Conservation (phyloP, 1,140 invertebrate genomes). For the Orussus abietinus region DNA sequence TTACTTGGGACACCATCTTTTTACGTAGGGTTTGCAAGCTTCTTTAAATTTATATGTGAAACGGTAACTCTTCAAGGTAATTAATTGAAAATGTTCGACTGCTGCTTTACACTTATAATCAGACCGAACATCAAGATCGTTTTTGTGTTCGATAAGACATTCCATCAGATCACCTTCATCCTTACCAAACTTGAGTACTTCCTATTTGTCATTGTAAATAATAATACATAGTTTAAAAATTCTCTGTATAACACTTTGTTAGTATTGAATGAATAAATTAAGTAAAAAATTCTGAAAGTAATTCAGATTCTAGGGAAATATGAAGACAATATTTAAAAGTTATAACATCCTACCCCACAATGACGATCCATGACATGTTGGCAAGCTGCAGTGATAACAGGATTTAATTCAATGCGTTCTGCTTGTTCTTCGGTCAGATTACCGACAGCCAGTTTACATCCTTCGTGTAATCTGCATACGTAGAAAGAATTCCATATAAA, state of each 20-base stretch:
- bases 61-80: constrained; percentile 89
- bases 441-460: constrained; percentile 73
- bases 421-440: constrained; percentile 89
- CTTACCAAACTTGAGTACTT: constrained; percentile 64
- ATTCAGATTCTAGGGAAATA: not conserved
- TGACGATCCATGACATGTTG: constrained; percentile 76
- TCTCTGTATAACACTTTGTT: not conserved
- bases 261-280: not conserved
- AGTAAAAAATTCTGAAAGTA: not conserved
- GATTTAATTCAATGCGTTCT: constrained; percentile 80
- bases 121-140: constrained; percentile 69
- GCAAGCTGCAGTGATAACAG: constrained; percentile 79
- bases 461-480: constrained; percentile 51
- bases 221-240: not conserved
- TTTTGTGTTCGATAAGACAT: constrained; percentile 91
- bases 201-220: constrained; percentile 29
- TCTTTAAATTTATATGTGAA: constrained; percentile 96
- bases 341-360: constrained; percentile 61
- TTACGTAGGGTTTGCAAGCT: constrained; percentile 82
- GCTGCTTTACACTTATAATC: constrained; percentile 86
- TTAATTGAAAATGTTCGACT: constrained; percentile 91
- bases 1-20: constrained; percentile 69
- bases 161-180: constrained; percentile 87
- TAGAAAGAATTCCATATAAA: constrained; percentile 11
- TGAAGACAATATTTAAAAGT: not conserved